Base-by-base conservation (phyloP, 2,797 vertebrate species). In the Centroberyx gerrardi region DNA sequence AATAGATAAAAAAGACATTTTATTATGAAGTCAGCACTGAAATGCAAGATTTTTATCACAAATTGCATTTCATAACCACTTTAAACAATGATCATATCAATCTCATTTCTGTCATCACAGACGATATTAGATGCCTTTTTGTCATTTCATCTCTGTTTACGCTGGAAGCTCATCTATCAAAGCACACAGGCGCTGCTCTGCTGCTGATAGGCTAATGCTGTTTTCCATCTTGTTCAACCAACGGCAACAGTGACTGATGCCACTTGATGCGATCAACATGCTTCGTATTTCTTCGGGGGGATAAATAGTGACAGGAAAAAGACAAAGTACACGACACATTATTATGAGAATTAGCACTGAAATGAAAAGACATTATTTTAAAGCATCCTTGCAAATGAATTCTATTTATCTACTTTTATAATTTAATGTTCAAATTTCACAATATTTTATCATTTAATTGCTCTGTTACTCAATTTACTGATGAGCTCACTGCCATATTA, bases 321-420 rank as follows among this genome's bases (percentile, higher is more conserved):
- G 3, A 60, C 0, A 54, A 0, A 53, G 13, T 62, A 27, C 52
- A 59, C 46, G 5, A 53, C 14, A 68, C 6, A 42, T 3, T 7
- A 5, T 22, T 18, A 28, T 22, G 49, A n/a, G 13, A 65, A 62
- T 38, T 2, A 65, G 1, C 0, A 28, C 28, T 56, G 17, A 55
- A 64, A 51, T n/a, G 2, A n/a, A 76, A 59, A 62, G 5, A 62
- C 29, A 70, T 59, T 29, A 22, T 17, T 17, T 28, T 49, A 58
- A 44, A 61, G 10, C 9, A 64, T 54, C n/a, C 3, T 42, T 36
- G 0, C 0, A 55, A 56, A 46, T 14, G 40, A 5, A 5, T 40
- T 68, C 3, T 27, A 46, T 58, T 17, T 27, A 58, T 42, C 4
- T n/a, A 55, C 0, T 27, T 1, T 51, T 10, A 22, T 51, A 55